phyloP scores from a whole-genome alignment of 2,797 vertebrate genomes.

The Artibeus jamaicensis region DNA sequence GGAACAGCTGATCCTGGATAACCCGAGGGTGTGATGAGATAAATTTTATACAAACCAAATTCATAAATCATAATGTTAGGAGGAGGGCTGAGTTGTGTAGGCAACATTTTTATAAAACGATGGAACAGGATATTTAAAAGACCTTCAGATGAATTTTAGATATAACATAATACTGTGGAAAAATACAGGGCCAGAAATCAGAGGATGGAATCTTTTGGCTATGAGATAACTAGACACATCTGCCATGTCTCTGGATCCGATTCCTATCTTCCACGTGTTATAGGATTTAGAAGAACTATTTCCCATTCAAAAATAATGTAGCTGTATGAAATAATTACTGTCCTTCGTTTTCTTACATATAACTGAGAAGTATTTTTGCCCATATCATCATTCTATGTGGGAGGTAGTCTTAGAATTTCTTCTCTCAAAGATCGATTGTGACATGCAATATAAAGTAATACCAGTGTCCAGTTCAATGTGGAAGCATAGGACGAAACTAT shows the following conservation, averaged over 20 bases:
- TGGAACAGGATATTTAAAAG: not conserved
- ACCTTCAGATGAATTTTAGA: not conserved
- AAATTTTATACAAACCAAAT: not conserved
- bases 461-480: conserved; percentile 55
- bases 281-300: not conserved
- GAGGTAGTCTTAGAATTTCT: not conserved
- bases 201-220: not conserved
- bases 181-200: not conserved
- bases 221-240: not conserved
- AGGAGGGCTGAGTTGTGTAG: not conserved
- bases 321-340: not conserved
- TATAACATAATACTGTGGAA: not conserved
- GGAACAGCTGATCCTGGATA: not conserved
- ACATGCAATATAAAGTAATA: not conserved
- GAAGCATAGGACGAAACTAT: conserved; percentile 55
- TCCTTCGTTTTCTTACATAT: not conserved
- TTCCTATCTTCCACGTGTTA: not conserved
- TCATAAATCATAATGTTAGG: not conserved
- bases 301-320: not conserved
- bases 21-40: not conserved
- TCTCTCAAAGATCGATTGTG: not conserved
- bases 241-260: not conserved
- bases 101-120: not conserved
- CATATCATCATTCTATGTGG: not conserved
- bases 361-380: not conserved